Conservation (phyloP, 2,888 invertebrate genomes). For the Mimachlamys varia region DNA sequence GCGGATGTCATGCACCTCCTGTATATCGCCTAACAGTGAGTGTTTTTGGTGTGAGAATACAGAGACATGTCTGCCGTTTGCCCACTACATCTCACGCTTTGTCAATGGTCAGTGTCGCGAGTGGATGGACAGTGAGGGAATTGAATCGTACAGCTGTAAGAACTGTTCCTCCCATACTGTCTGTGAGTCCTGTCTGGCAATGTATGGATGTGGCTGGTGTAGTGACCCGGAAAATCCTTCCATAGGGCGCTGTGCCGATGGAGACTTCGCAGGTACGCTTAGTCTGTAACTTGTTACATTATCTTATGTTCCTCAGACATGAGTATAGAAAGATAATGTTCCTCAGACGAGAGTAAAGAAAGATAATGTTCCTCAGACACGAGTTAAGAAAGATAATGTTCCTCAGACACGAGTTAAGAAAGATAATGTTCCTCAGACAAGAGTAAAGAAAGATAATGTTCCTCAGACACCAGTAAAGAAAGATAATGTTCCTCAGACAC, state of each 20-base stretch:
- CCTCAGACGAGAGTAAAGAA: too few species aligned
- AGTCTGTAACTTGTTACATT: too few species aligned
- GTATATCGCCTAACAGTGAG: constrained; percentile 88
- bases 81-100: constrained; percentile 89
- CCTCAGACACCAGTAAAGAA: too few species aligned
- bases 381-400: too few species aligned
- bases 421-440: too few species aligned
- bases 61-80: constrained; percentile 94
- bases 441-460: too few species aligned
- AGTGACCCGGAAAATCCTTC: constrained; percentile 94
- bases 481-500: too few species aligned
- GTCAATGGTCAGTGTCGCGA: constrained; percentile 96
- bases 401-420: too few species aligned
- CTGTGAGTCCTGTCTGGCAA: constrained; percentile 86
- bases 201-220: constrained; percentile 97
- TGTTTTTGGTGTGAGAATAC: constrained; percentile 98
- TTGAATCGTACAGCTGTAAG: constrained; percentile 57
- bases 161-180: constrained; percentile 75
- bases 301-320: too few species aligned
- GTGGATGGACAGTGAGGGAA: constrained; percentile 88
- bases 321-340: too few species aligned
- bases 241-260: constrained; percentile 85
- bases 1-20: constrained; percentile 81
- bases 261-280: constrained; percentile 76
- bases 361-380: too few species aligned